Evolutionary conservation across 2,113 vertebrate species (phyloP), one percentile per base, ranked within the genome.

Genomic region (Ornithorhynchus anatinus): DNA sequence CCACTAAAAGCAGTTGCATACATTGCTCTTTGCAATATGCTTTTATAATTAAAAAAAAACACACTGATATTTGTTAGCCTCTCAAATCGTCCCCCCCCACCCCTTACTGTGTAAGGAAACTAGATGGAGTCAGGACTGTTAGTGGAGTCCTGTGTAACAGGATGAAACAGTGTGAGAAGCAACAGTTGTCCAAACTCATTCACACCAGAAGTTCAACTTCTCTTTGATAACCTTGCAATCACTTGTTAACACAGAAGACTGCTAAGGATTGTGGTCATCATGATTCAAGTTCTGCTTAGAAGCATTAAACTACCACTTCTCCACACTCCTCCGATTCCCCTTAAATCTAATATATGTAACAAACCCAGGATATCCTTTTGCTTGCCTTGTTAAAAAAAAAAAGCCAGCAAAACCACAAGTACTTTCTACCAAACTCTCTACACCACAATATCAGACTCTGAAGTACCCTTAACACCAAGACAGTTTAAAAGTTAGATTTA

Each of bases 311-410:
- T 11, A 13, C 16, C 56, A 63, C 40, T 20, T 1, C 56, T 68
- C 58, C 44, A n/a, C n/a, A n/a, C n/a, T n/a, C n/a, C n/a, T n/a
- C n/a, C 59, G 82, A 77, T 39, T 20, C 56, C 76, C 70, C 69
- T 85, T 75, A 81, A 52, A 82, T 73, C 74, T 53, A 64, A 82
- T 54, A 67, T 20, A 60, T 22, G 43, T 72, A 89, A 81, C 80
- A 82, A 86, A 69, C 70, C 82, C 82, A 83, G 83, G 85, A 85
- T 86, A 86, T 82, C 76, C 80, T 75, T 83, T 85, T 76, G 60
- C 79, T 72, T 79, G 86, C 82, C 77, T 72, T 72, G 69, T 71
- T 62, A 45, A 70, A 65, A 86, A 79, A 62, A 86, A 76, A 72
- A 64, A 74, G 70, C 52, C 36, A 45, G 62, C 53, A 61, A 82